These are phyloP conservation scores for Atlantisia rogersi DNA, from an alignment of 2,113 vertebrate genomes.

Conservation along the genomic window DNA sequence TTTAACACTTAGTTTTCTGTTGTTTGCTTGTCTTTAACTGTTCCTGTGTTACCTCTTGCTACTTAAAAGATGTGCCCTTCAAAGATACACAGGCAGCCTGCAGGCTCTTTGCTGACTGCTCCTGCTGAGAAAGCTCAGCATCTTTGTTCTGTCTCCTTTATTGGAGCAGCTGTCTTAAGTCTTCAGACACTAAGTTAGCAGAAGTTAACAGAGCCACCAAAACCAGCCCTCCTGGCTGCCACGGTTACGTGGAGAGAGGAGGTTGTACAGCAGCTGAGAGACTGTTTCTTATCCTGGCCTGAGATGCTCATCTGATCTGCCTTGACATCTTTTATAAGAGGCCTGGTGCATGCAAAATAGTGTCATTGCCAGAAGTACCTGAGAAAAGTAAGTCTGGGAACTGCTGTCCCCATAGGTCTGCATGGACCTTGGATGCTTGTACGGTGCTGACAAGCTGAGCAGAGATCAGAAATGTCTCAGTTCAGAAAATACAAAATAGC, in stretches of 20 bases:
- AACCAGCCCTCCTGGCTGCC: background rate
- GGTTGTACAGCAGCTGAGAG: background rate
- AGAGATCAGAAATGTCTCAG: background rate
- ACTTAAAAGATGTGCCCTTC: background rate
- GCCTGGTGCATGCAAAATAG: background rate
- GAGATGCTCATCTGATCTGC: background rate
- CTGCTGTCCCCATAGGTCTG: background rate
- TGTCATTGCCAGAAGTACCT: background rate
- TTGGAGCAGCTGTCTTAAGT: background rate
- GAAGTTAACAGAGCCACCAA: background rate
- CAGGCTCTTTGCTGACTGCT: background rate
- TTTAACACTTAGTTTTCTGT: background rate
- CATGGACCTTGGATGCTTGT: background rate
- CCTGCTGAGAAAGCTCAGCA: background rate
- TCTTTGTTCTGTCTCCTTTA: background rate
- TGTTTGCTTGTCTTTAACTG: background rate
- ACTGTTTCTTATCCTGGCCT: background rate
- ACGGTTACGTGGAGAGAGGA: background rate
- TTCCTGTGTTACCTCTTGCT: background rate
- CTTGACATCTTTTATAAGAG: background rate
- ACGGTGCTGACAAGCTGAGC: background rate
- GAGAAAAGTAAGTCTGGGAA: background rate
- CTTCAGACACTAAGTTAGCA: background rate
- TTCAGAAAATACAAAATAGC: background rate
- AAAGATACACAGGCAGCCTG: fast-evolving